These are phyloP conservation scores for Cavia porcellus DNA, from an alignment of 2,113 vertebrate genomes.

Conservation along the genomic window DNA sequence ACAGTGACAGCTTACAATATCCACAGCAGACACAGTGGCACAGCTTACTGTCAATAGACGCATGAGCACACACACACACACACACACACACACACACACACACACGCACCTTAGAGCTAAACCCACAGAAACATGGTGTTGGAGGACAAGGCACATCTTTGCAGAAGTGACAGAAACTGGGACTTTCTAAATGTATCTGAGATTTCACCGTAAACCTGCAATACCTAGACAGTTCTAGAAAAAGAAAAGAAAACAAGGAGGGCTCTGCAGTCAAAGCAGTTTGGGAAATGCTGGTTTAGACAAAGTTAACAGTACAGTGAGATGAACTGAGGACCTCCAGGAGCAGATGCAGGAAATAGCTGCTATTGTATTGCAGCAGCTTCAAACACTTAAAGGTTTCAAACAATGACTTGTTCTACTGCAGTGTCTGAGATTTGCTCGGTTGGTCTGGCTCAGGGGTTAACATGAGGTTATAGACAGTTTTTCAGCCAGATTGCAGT, in stretches of 20 bases:
- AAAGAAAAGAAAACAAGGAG: neutral
- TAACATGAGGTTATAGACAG: neutral
- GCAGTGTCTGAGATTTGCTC: neutral
- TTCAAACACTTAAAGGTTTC: too few relatives aligned
- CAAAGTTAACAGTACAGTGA: neutral
- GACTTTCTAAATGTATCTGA: neutral
- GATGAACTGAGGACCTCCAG: neutral
- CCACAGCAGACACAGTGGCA: neutral
- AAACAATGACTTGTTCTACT: neutral
- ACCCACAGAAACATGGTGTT: neutral
- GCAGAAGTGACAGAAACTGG: neutral
- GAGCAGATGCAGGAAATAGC: neutral
- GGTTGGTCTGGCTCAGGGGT: neutral
- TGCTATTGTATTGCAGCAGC: fast-evolving
- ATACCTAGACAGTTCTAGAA: neutral
- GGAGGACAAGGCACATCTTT: neutral
- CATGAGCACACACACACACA: neutral
- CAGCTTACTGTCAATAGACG: neutral
- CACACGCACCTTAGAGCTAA: neutral
- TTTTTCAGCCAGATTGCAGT: neutral
- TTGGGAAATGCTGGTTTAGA: neutral
- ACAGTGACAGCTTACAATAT: slow-evolving; percentile 40
- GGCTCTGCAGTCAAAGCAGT: neutral
- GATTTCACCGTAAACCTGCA: neutral
- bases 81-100: neutral